Base-by-base conservation (phyloP, 1,140 invertebrate species). In the Zaprionus gabonicus region DNA sequence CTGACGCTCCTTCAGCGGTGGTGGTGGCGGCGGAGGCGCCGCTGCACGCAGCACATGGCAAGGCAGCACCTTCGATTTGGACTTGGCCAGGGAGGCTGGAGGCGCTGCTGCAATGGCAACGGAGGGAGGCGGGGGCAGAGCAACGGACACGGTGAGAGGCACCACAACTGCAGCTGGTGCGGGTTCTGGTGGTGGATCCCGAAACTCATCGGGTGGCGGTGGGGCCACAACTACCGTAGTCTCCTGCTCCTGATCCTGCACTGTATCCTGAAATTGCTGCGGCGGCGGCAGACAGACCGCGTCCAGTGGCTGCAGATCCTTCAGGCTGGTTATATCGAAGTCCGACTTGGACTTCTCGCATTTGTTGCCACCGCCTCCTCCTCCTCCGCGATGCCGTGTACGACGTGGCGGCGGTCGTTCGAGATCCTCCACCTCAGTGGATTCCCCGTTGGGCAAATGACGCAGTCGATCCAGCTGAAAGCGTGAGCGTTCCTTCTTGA, bases 241-340 rank as follows among this genome's bases (percentile, higher is more conserved):
- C n/a, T 75, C 72, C 34, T 59, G 63, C 9, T 63, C 57, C 58
- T 51, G 70, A 13, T 85, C 82, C 53, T 79, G 82, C n/a, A 96
- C 95, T 20, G 80, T 77, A 93, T 97, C 97, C 91, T 96, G 95
- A 81, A 97, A 97, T 93, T 97, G 96, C 81, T 97, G 96, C 0
- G 97, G 97, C 2, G 97, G 97, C 9, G 96, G 96, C 25, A 96
- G 91, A 25, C 95, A 94, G 6, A 97, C 94, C 83, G 97, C 96
- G 87, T 97, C 96, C 82, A 96, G 96, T 15, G 95, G 95, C 81
- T 95, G 94, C 46, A 95, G 94, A 7, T 93, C 92, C 41, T 92
- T 91, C 60, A 94, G 92, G 71, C 93, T 94, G 38, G 93, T 94
- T 7, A 95, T 92, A 81, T 94, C 93, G 55, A 94, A 88, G 76